Base-by-base conservation (phyloP, 2,797 vertebrate genomes). In the Eremophila alpestris region DNA sequence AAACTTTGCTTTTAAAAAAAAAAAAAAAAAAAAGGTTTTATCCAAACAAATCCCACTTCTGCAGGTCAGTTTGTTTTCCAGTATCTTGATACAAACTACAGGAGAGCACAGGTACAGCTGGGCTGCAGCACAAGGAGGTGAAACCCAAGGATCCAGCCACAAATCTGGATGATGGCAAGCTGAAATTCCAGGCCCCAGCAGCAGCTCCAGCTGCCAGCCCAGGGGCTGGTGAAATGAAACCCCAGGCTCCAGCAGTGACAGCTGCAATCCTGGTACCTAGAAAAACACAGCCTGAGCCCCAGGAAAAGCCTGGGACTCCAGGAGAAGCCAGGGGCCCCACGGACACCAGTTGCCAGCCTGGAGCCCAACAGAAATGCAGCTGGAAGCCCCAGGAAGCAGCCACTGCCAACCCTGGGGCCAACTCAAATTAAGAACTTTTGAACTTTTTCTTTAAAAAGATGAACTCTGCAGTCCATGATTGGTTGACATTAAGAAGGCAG, bases 401-500 rank as follows among this genome's bases (percentile, higher is more conserved):
- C 16, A 32, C 90, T 52, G 48, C 63, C 68, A 86, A 36, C 81
- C 81, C 93, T 16, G 26, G 76, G 87, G 87, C 92, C 94, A 95
- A 94, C 71, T 86, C 17, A 22, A 87, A 92, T 93, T 94, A 97
- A 96, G 93, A 96, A 96, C 76, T 56, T 86, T 20, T 73, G 6
- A 89, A 89, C 91, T 90, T 87, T 89, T 93, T 95, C 93, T 95
- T 93, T 96, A 95, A 96, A 97, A 96, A 96, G 92, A 91, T 88
- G 94, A 97, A 92, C 77, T 96, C 93, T 91, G 82, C 92, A 98
- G 97, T 97, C 97, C 96, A 96, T 97, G 97, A 98, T 97, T 94
- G 98, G 95, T 96, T 98, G 98, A 98, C 95, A 82, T 97, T 96
- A 97, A 96, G 96, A 97, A 98, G 97, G 96, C 95, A 67, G 85